Conservation (phyloP, 2,888 invertebrate genomes). For the Drosophila dives region DNA sequence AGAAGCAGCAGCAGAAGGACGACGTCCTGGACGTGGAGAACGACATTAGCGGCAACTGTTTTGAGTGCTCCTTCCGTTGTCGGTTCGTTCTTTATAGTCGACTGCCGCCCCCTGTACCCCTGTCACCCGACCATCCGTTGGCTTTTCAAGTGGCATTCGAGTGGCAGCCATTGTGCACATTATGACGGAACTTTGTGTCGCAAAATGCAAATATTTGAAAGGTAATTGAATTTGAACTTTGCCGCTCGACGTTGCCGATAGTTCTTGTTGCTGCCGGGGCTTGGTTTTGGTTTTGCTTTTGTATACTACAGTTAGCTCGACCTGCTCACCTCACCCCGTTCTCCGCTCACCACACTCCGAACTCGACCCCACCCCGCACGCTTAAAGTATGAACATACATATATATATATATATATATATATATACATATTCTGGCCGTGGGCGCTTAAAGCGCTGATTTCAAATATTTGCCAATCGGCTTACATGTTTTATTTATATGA, state of each 20-base stretch:
- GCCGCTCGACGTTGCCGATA: slow-evolving; percentile 63
- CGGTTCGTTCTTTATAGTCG: slow-evolving; percentile 76
- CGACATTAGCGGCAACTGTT: slow-evolving; percentile 81
- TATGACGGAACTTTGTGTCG: slow-evolving; percentile 81
- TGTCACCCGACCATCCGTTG: slow-evolving; percentile 24
- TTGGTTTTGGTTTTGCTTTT: slow-evolving; percentile 20
- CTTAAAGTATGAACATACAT: slow-evolving; percentile 61
- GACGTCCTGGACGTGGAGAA: slow-evolving; percentile 53
- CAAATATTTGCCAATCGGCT: slow-evolving; percentile 74
- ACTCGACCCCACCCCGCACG: neutral
- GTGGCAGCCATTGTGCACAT: slow-evolving; percentile 82
- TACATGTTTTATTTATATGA: slow-evolving; percentile 78
- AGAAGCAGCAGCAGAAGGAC: slow-evolving; percentile 57
- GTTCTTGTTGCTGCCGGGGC: slow-evolving; percentile 44
- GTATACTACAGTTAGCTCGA: slow-evolving; percentile 3
- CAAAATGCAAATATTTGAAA: slow-evolving; percentile 82
- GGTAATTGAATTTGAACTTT: slow-evolving; percentile 81
- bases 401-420: neutral
- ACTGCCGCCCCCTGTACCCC: slow-evolving; percentile 3
- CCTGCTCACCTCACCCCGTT: neutral
- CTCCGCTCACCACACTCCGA: neutral
- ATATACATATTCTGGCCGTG: slow-evolving; percentile 20
- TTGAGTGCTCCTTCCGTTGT: slow-evolving; percentile 78
- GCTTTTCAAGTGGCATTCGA: slow-evolving; percentile 79
- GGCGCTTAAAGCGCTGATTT: slow-evolving; percentile 58